Conservation (phyloP, 2,888 invertebrate genomes). For the Anodontia alba region DNA sequence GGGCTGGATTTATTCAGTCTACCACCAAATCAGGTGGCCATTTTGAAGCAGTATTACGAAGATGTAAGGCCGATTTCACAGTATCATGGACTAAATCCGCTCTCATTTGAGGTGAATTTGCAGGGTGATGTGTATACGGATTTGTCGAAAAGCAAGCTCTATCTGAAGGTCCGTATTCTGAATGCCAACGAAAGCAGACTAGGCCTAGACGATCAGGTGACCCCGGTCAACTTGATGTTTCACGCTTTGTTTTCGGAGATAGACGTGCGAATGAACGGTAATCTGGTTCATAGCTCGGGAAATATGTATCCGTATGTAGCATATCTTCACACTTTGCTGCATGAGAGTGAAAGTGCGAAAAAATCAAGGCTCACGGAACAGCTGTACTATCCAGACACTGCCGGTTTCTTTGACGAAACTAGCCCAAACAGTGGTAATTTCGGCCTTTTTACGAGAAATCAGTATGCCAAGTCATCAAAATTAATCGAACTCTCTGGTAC, state of each 20-base stretch:
- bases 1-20: conserved; percentile 2
- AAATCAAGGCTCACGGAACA: not conserved
- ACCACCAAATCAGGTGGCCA: not conserved
- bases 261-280: conserved; percentile 8
- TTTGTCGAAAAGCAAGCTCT: conserved; percentile 2
- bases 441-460: conserved; percentile 18
- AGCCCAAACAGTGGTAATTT: conserved; percentile 9
- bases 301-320: conserved; percentile 7
- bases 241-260: conserved; percentile 4
- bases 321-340: not conserved
- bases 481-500: conserved; percentile 13
- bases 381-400: conserved; percentile 1
- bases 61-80: conserved; percentile 3
- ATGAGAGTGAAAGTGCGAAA: not conserved
- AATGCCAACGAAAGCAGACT: not conserved
- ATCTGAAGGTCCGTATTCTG: conserved; percentile 1
- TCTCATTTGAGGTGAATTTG: not conserved
- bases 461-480: not conserved
- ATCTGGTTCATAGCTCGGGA: not conserved
- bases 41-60: conserved; percentile 8
- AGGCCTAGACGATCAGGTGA: not conserved
- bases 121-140: conserved; percentile 10
- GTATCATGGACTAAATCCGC: not conserved
- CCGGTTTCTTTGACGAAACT: conserved; percentile 9
- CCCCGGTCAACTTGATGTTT: conserved; percentile 5